Evolutionary conservation across 2,113 vertebrate genomes (phyloP).

Genomic region (Micronisus gabar): DNA sequence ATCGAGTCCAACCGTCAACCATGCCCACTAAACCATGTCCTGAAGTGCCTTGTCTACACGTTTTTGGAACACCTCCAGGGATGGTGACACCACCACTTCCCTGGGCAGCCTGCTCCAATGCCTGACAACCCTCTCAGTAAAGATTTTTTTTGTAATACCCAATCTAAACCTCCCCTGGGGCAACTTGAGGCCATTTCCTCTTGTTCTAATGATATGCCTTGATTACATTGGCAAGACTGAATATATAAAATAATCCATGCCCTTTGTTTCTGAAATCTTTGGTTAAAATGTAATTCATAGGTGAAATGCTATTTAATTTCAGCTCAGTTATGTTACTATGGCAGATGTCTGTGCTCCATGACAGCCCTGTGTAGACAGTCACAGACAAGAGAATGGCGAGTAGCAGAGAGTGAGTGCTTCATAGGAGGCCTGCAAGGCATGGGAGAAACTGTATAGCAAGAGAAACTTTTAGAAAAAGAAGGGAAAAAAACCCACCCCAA

Average conservation of each 20-base stretch:
- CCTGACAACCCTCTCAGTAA: too few relatives aligned
- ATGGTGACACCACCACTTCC: too few relatives aligned
- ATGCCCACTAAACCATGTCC: too few relatives aligned
- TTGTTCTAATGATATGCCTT: background rate
- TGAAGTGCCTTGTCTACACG: too few relatives aligned
- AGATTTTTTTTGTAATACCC: too few relatives aligned
- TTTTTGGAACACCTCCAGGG: too few relatives aligned
- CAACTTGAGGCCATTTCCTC: too few relatives aligned
- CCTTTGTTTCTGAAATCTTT: background rate
- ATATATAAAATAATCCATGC: background rate
- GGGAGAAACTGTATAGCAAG: background rate
- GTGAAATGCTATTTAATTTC: background rate
- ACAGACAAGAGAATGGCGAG: background rate
- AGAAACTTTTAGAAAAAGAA: background rate
- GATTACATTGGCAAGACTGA: background rate
- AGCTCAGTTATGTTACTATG: background rate
- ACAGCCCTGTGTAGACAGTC: background rate
- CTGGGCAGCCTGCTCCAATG: too few relatives aligned
- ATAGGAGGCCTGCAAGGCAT: background rate
- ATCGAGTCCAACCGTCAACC: too few relatives aligned
- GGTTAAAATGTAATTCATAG: background rate
- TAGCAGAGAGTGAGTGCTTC: background rate
- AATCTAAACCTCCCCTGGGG: too few relatives aligned
- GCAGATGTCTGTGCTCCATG: background rate
- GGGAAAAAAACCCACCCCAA: fast-evolving